Evolutionary conservation across 1,140 invertebrate species (phyloP), one percentile per base, ranked within the genome.

Genomic region (Anastrepha obliqua): DNA sequence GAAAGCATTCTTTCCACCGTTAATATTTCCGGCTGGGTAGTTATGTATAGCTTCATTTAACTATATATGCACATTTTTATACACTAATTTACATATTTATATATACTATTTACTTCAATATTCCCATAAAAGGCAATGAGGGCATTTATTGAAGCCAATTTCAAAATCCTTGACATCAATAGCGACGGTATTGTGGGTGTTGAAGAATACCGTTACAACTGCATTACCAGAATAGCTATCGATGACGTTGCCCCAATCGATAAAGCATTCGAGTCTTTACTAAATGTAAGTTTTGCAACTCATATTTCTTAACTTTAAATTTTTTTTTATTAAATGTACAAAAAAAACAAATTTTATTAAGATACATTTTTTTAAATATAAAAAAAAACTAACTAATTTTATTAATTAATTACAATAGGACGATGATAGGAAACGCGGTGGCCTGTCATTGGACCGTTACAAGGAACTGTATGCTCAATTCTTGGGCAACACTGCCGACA

Each of bases 391-490:
- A 20, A 85, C 47, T 62, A 55, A 78, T 55, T 58, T 20, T 85
- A 15, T 62, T 85, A 47, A 64, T 87, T 81, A 51, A 64, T 58
- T 65, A 62, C 81, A 78, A 29, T 91, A 97, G 97, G 97, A 97
- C 89, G 96, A 97, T 86, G 97, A 97, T 93, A 94, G 96, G 91
- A 95, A 95, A 94, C 95, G 95, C 89, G 97, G 97, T 55, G 97
- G 97, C 42, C 93, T 97, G 15, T 96, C 95, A 6, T 91, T 97
- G 65, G 95, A 96, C 0, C 94, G 97, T 90, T 97, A 97, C 91
- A 96, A 97, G 93, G 97, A 97, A 92, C 94, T 97, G 0, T 97
- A 97, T 90, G 96, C 96, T 0, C 95, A 96, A 93, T 97, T 97
- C 94, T 94, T 97, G 65, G 96, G 97, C 29, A 96, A 97, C 93